A percentile compares a stretch with the other conserved stretches of the same genome.
Evolutionary conservation across 2,888 invertebrate genomes (phyloP).

Genomic region (Melanostoma scalare): DNA sequence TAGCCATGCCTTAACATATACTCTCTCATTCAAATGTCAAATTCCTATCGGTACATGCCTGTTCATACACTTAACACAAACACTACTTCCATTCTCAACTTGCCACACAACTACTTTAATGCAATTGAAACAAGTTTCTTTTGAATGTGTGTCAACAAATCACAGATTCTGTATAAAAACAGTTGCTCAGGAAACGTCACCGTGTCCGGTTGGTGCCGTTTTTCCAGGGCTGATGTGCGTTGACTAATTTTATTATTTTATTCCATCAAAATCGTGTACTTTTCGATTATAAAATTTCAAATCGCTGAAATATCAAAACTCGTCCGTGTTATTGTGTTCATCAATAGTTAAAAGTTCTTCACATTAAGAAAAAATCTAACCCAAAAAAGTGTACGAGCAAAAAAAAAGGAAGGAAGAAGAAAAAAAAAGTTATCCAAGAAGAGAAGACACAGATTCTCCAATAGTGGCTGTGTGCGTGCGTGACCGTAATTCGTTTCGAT

Average conservation of each 20-base stretch:
- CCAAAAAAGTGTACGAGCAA: neutral
- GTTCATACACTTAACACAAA: neutral
- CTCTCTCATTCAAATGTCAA: conserved; percentile 27
- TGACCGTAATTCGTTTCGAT: conserved; percentile 6
- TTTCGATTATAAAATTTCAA: conserved; percentile 19
- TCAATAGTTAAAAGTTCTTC: too few relatives aligned
- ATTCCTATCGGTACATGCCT: conserved; percentile 10
- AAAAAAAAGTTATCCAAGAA: conserved; percentile 3
- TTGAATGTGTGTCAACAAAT: conserved; percentile 50
- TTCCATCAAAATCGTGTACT: conserved; percentile 27
- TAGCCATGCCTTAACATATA: conserved; percentile 16
- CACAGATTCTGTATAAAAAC: conserved; percentile 9
- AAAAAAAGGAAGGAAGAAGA: conserved; percentile 10
- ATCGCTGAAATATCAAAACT: neutral
- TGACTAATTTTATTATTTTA: conserved; percentile 31
- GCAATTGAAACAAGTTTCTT: conserved; percentile 17
- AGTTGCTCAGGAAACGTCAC: conserved; percentile 71
- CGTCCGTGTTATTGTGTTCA: too few relatives aligned
- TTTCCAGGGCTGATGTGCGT: conserved; percentile 44
- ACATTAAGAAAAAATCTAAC: too few relatives aligned
- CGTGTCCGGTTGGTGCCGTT: conserved; percentile 70
- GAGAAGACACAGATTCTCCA: conserved; percentile 14
- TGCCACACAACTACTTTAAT: conserved; percentile 10
- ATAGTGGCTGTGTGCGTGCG: conserved; percentile 10
- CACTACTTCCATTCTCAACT: conserved; percentile 11